Evolutionary conservation across 2,113 vertebrate genomes (phyloP), one percentile per base, ranked within the genome.

Genomic region (Megaleporinus macrocephalus): DNA sequence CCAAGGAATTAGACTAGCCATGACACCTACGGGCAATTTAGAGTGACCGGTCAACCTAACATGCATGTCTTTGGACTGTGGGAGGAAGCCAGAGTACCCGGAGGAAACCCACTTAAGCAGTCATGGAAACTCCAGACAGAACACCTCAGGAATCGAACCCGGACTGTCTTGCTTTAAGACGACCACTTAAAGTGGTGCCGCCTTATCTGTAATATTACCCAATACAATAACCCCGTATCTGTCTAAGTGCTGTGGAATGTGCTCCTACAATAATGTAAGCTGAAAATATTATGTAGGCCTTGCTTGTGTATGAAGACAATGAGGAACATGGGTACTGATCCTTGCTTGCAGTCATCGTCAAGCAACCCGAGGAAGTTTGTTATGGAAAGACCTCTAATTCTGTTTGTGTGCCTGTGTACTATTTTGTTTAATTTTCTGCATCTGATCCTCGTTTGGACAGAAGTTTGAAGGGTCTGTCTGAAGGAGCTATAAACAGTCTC

Each of bases 391-490:
- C 18, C 3, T 5, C 24, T 18, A 27, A 27, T 26, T 81, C 26
- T 65, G 49, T 47, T 29, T 26, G 16, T 74, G 16, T 76, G 47
- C 30, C 15, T 49, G 53, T 36, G 41, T 7, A 44, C 41, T 61
- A 47, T 29, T 29, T 7, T 53, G 66, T 63, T 14, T 72, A 22
- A 24, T 75, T 29, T 81, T 74, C 24, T 36, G 57, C 61, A 66
- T 66, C 80, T 75, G 72, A 75, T 55, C 61, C 80, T 81, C 47
- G 75, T 81, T 75, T 68, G 47, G 2, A n/a, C 18, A 33, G 27
- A 72, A 73, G 69, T 65, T 70, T 81, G 68, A 80, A 71, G 27
- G 63, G 79, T 73, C 79, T 74, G 79, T 70, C 79, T 84, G 76
- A 63, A 73, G 27, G 70, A 61, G 73, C 44, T 20, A n/a, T 78